Conservation (phyloP, 2,888 invertebrate species). For the Callimorpha dominula region DNA sequence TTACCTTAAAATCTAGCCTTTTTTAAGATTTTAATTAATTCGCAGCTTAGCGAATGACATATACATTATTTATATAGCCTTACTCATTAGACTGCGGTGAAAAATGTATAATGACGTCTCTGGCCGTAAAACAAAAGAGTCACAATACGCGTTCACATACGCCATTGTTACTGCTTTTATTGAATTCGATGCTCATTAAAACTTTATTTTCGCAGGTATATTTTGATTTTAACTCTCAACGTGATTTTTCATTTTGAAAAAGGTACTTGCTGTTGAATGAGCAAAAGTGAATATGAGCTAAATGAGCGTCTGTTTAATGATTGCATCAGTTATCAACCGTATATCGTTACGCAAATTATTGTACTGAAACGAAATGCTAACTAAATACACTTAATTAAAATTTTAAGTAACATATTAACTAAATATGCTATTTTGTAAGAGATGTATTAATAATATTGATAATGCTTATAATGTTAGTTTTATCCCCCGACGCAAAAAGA, state of each 20-base stretch:
- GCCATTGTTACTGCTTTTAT: constrained; percentile 79
- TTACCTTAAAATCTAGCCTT: too few species aligned
- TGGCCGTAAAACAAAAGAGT: constrained; percentile 69
- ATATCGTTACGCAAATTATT: background rate
- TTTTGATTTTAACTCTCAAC: constrained; percentile 43
- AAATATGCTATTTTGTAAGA: too few species aligned
- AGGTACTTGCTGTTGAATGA: constrained; percentile 24
- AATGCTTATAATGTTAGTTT: too few species aligned
- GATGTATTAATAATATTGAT: too few species aligned
- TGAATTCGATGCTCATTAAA: constrained; percentile 83
- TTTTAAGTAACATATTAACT: background rate
- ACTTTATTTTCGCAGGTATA: constrained; percentile 57
- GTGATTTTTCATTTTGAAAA: constrained; percentile 32
- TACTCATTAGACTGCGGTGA: constrained; percentile 78
- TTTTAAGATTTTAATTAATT: background rate
- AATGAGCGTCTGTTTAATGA: constrained; percentile 27
- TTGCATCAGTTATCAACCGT: constrained; percentile 16
- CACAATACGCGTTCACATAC: constrained; percentile 77
- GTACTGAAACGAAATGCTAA: background rate
- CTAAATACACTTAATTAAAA: background rate
- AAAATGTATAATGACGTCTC: constrained; percentile 76
- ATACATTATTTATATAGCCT: constrained; percentile 52
- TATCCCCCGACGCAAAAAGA: too few species aligned
- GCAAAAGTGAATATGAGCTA: constrained; percentile 26
- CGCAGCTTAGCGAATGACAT: background rate